Evolutionary conservation across 2,113 vertebrate genomes (phyloP), one percentile per base, ranked within the genome.

Genomic region (Picathartes gymnocephalus): DNA sequence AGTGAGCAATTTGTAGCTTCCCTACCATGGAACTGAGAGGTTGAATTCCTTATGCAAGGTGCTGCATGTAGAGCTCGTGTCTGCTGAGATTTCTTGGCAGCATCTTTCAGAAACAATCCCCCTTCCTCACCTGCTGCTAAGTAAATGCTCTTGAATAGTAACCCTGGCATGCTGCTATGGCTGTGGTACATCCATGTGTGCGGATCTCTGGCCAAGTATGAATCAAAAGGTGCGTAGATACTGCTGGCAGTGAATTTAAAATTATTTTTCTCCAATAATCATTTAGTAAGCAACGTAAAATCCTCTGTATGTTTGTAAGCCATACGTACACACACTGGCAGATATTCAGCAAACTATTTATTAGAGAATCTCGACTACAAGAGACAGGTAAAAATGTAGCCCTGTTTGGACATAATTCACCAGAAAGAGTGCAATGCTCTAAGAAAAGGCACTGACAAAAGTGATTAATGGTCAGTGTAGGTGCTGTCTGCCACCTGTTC

Each of bases 21-120:
- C 57, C 68, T 45, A 31, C 22, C 2, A 6, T 16, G 53, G 44
- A 22, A 40, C 9, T 28, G 50, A 40, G 44, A 85, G 50, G 27
- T 48, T 87, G 91, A 91, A 62, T 42, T 81, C 60, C 78, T 68
- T 57, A 14, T 33, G 10, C 77, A 72, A 91, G 45, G 61, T 51
- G 39, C 42, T 77, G 56, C 47, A 11, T 9, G 13, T 0, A 11
- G 19, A 71, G n/a, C 23, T 58, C 0, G 0, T 56, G 56, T 33
- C 48, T 69, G 64, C 56, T 47, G 69, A 56, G 56, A 13, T 60
- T 65, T 74, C 69, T 54, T 78, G 60, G 53, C 65, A 88, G 24
- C 24, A 21, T 33, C 18, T 72, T 66, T 40, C 74, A 81, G 47
- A 47, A 50, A 44, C 1, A 53, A 4, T 6, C 8, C 11, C 27